Evolutionary conservation across 92 coral and sea anemone species (phyloP), one percentile per base, ranked within the genome.

Genomic region (Phymanthus crucifer): DNA sequence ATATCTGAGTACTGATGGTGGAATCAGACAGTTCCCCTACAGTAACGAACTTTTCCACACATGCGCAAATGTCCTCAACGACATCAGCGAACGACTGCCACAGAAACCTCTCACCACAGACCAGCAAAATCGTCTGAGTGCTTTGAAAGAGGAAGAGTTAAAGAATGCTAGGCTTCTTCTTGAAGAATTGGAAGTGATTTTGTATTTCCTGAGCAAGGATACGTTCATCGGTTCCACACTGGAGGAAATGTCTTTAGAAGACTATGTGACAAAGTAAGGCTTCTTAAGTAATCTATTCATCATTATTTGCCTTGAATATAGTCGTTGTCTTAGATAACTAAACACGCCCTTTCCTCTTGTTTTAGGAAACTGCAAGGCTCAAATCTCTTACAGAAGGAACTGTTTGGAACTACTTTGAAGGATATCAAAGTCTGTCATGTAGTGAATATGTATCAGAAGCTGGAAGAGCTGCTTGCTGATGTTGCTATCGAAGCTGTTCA

Each of bases 11-110:
- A 50, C 81, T 46, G 70, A 48, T 32, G 94, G 78, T 24, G 84
- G 84, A 34, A 74, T 80, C 73, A 87, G 80, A 56, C 72, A 77
- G 18, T 90, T 90, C 70, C 79, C 89, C 19, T 90, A 74, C 76
- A 83, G 90, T 34, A 83, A 83, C 17, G 94, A 90, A 50, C 90
- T 90, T 35, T 90, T 90, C 88, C 94, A 87, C 76, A 75, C 90
- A 27, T 79, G 91, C 70, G 85, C 87, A 47, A 77, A 83, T 43
- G 78, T 87, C 27, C 82, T 90, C 17, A 83, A 74, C 54, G 87
- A 86, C 36, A 69, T 90, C 47, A 78, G 83, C 34, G 86, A 38
- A 12, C 76, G 75, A 61, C 73, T 84, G 26, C 77, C 74, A 18
- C 94, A 90, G 70, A 81, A 70, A 13, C 83, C 90, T 8, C 79